Conservation (phyloP, 64 coral and sea anemone species). For the Porites australiensis region DNA sequence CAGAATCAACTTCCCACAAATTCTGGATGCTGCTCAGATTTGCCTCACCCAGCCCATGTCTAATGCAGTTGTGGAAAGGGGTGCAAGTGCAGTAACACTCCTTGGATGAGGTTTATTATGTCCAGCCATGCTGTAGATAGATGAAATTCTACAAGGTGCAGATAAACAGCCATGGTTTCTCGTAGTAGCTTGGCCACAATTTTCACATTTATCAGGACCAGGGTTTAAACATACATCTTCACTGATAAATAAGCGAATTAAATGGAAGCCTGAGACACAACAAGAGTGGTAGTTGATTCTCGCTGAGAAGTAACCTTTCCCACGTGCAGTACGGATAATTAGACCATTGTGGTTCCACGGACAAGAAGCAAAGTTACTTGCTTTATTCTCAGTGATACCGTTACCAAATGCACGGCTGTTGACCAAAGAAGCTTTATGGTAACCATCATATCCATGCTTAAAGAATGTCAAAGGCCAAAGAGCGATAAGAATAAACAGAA, state of each 20-base stretch:
- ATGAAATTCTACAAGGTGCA: too few relatives aligned
- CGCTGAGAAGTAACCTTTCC: slow-evolving; percentile 46
- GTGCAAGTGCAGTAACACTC: background rate
- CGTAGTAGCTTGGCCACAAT: too few relatives aligned
- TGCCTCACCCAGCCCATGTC: slow-evolving; percentile 24
- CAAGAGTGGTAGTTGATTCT: slow-evolving; percentile 2
- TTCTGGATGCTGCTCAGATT: background rate
- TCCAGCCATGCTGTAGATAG: too few relatives aligned
- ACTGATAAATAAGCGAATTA: too few relatives aligned
- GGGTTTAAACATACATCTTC: too few relatives aligned
- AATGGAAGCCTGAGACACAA: too few relatives aligned
- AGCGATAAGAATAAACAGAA: background rate
- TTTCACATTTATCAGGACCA: too few relatives aligned
- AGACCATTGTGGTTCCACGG: background rate
- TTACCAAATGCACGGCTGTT: background rate
- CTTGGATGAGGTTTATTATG: too few relatives aligned
- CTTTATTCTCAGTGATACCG: background rate
- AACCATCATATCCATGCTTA: background rate
- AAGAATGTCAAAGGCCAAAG: background rate
- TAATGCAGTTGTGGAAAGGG: slow-evolving; percentile 21
- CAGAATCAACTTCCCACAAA: background rate
- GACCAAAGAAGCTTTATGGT: background rate
- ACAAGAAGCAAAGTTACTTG: background rate
- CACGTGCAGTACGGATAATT: background rate
- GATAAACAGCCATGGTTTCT: too few relatives aligned